Evolutionary conservation across 2,797 vertebrate genomes (phyloP).

Genomic region (Neomorphus geoffroyi): DNA sequence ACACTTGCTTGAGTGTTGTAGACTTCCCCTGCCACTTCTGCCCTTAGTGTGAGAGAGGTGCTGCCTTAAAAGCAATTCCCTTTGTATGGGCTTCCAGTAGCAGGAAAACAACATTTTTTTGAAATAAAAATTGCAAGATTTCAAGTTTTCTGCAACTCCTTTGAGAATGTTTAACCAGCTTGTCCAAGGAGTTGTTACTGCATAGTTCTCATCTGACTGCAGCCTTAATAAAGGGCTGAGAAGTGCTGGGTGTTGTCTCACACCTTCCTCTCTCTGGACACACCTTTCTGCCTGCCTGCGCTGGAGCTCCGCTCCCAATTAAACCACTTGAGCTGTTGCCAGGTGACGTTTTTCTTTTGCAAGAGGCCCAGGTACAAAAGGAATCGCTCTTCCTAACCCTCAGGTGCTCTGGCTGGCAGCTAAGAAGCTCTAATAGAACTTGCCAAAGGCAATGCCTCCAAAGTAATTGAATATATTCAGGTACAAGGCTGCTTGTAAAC

Average conservation of each 20-base stretch:
- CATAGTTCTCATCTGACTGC: slow-evolving; percentile 30
- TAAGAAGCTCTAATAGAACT: not conserved
- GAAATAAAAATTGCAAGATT: not conserved
- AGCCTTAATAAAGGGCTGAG: not conserved
- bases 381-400: not conserved
- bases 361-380: not conserved
- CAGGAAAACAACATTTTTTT: not conserved
- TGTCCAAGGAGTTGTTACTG: not conserved
- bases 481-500: not conserved
- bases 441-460: not conserved
- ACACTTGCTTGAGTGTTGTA: not conserved
- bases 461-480: not conserved
- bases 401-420: not conserved
- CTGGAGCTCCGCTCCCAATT: not conserved
- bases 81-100: not conserved
- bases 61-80: slow-evolving; percentile 1
- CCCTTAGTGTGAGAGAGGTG: not conserved
- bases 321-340: not conserved
- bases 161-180: not conserved
- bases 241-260: slow-evolving; percentile 6
- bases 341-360: not conserved
- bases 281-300: not conserved
- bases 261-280: slow-evolving; percentile 7
- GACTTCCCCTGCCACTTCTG: not conserved
- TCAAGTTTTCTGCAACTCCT: not conserved